Conservation (phyloP, 2,888 invertebrate genomes). For the Drosophila flavopinicola region DNA sequence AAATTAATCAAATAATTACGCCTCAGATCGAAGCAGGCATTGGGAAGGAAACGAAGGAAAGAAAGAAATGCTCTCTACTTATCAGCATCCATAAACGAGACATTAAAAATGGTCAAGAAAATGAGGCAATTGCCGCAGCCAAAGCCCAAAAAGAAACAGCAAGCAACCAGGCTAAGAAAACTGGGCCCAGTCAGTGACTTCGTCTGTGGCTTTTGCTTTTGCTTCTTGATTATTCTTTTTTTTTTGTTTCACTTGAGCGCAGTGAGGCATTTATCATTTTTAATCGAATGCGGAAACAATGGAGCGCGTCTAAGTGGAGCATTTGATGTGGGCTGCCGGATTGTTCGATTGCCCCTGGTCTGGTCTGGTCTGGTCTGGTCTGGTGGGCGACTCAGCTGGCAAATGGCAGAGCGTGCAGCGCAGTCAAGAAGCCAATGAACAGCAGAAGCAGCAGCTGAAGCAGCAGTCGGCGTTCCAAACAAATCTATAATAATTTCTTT, state of each 20-base stretch:
- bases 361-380: slow-evolving; percentile 3
- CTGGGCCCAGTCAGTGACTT: slow-evolving; percentile 33
- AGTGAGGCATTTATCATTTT: slow-evolving; percentile 77
- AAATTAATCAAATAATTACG: slow-evolving; percentile 79
- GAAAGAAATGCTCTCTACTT: slow-evolving; percentile 54
- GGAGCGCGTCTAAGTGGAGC: slow-evolving; percentile 80
- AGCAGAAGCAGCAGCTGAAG: slow-evolving; percentile 30
- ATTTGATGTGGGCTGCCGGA: slow-evolving; percentile 56
- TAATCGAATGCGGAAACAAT: slow-evolving; percentile 80
- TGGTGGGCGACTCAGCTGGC: slow-evolving; percentile 61
- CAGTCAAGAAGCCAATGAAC: slow-evolving; percentile 56
- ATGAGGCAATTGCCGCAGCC: slow-evolving; percentile 35
- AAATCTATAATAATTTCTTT: slow-evolving; percentile 77
- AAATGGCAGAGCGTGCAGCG: slow-evolving; percentile 35
- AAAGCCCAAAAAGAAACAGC: no score
- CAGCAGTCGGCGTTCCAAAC: slow-evolving; percentile 53
- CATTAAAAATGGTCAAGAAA: slow-evolving; percentile 73
- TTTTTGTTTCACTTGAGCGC: slow-evolving; percentile 68
- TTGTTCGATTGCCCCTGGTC: slow-evolving; percentile 9
- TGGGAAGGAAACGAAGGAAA: slow-evolving; percentile 10
- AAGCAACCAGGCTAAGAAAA: slow-evolving; percentile 25
- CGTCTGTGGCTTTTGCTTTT: slow-evolving; percentile 19
- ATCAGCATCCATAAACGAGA: slow-evolving; percentile 72
- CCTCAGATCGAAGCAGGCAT: slow-evolving; percentile 17
- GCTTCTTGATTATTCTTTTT: slow-evolving; percentile 28